Evolutionary conservation across 2,113 vertebrate species (phyloP), one percentile per base, ranked within the genome.

Genomic region (Rhegmatorhina hoffmannsi): DNA sequence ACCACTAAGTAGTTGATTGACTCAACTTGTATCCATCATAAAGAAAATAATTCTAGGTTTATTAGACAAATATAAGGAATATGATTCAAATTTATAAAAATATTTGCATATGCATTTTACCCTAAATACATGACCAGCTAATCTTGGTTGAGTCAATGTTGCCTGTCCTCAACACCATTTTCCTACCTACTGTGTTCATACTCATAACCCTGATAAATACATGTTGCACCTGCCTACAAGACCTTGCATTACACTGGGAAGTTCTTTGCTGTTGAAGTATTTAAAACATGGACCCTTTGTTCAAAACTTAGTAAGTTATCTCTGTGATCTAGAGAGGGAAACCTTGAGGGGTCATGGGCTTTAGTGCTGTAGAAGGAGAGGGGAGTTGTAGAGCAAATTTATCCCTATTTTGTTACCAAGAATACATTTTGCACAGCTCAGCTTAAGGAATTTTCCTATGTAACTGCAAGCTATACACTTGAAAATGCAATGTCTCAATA

Each of bases 181-280:
- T 75, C 47, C 36, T 63, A 17, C 19, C 7, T 31, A 5, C 5
- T 60, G 2, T 44, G 13, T 38, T 17, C 0, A 0, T 38, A 8
- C 4, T 77, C 33, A 55, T 19, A 40, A 40, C 8, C 21, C 28
- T 38, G 13, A 72, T 29, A 87, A 63, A 78, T 40, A 44, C 5
- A 53, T 3, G 23, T 55, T 43, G 33, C 11, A 47, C 12, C 10
- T 75, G 7, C 47, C 33, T 52, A 5, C 6, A 73, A 31, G 38
- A 23, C 52, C 24, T 49, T 52, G 3, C 69, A 9, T 44, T 85
- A 34, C 28, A 38, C 33, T 79, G 49, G 31, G 46, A 80, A 77
- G 2, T 25, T 69, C 11, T 91, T 91, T 67, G 44, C 28, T 84
- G 23, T 14, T 43, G 10, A 68, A 52, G 24, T n/a, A 6, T 86